Evolutionary conservation across 2,888 invertebrate species (phyloP).

Genomic region (Spodoptera picta): DNA sequence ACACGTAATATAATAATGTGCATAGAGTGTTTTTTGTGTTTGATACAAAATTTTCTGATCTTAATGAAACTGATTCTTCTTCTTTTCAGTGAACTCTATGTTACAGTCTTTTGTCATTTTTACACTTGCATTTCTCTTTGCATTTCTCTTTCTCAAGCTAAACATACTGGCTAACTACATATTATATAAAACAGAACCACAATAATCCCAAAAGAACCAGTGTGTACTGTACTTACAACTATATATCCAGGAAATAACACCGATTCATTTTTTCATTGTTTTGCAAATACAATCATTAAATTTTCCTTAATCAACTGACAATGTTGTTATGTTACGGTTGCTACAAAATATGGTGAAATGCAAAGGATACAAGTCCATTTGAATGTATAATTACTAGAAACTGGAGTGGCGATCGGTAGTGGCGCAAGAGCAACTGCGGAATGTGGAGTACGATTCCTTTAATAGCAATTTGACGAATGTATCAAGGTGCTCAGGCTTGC

Average conservation of each 20-base stretch:
- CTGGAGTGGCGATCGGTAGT: slow-evolving; percentile 23
- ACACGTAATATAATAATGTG: slow-evolving; percentile 6
- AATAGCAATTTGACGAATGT: slow-evolving; percentile 21
- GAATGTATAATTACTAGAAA: slow-evolving; percentile 52
- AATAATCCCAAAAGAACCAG: slow-evolving; percentile 2
- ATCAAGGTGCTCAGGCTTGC: slow-evolving; percentile 2
- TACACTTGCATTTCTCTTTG: no score
- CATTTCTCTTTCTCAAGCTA: no score
- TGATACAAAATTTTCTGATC: no score
- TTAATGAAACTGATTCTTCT: no score
- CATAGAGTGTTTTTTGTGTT: neutral
- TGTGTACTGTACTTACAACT: slow-evolving; percentile 54
- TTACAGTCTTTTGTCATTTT: no score
- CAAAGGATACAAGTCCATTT: slow-evolving; percentile 41
- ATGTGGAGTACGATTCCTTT: slow-evolving; percentile 41
- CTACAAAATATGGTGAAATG: slow-evolving; percentile 38
- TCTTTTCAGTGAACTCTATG: no score
- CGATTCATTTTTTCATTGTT: slow-evolving; percentile 65
- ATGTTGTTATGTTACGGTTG: slow-evolving; percentile 6
- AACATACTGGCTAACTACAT: neutral
- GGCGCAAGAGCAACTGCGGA: slow-evolving; percentile 29
- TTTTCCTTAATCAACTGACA: slow-evolving; percentile 28
- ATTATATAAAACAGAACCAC: slow-evolving; percentile 50
- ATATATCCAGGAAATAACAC: slow-evolving; percentile 68
- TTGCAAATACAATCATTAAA: slow-evolving; percentile 49